Percentiles rank a stretch among this genome's conserved stretches.
These are phyloP conservation scores for Sarcophaga subvicina DNA, from an alignment of 2,888 invertebrate genomes.

Conservation along the genomic window DNA sequence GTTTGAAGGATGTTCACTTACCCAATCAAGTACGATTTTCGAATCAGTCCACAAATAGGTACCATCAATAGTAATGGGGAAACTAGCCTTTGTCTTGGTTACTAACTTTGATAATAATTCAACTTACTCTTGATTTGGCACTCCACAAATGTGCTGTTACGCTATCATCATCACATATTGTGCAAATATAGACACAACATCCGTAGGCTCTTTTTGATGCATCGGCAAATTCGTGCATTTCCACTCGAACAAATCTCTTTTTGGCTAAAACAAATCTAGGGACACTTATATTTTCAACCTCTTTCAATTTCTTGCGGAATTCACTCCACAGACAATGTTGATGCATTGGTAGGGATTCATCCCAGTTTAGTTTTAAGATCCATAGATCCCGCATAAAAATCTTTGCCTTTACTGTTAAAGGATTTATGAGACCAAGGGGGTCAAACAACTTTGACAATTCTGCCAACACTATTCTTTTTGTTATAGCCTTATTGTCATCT, in stretches of 20 bases:
- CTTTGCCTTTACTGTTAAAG: constrained; percentile 47
- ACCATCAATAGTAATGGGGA: constrained; percentile 22
- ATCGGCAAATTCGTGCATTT: constrained; percentile 61
- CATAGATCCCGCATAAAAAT: constrained; percentile 61
- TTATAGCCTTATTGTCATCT: constrained; percentile 26
- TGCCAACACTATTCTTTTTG: constrained; percentile 43
- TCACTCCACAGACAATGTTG: constrained; percentile 45
- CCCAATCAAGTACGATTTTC: constrained; percentile 63
- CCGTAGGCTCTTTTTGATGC: constrained; percentile 57
- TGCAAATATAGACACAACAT: constrained; percentile 48
- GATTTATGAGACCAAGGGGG: constrained; percentile 48
- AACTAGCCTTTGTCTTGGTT: constrained; percentile 40
- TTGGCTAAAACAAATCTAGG: constrained; percentile 20
- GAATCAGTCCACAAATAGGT: constrained; percentile 62
- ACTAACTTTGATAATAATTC: constrained; percentile 45
- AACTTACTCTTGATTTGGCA: constrained; percentile 57
- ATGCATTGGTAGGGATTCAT: constrained; percentile 44
- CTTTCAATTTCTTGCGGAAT: constrained; percentile 22
- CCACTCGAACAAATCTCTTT: not conserved
- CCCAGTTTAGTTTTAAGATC: no score
- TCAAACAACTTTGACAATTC: constrained; percentile 56
- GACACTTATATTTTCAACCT: constrained; percentile 13
- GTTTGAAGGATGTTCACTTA: constrained; percentile 64
- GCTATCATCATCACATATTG: constrained; percentile 27
- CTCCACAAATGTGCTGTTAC: constrained; percentile 45